Conservation (phyloP, 2,888 invertebrate species). For the Chloroclystis v-ata region DNA sequence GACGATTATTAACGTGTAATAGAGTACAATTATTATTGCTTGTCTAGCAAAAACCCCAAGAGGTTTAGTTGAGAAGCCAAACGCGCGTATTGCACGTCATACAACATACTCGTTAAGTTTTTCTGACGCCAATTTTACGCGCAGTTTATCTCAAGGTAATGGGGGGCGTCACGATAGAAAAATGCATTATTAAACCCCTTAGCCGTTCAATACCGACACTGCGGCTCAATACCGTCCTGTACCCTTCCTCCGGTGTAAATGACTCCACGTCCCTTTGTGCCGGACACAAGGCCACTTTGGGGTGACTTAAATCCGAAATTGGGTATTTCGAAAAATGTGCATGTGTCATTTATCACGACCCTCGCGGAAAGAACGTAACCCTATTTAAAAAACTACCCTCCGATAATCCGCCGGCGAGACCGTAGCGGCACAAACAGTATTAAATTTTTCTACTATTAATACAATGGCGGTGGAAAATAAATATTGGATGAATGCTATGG, state of each 20-base stretch:
- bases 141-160: slow-evolving; percentile 60
- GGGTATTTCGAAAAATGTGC: slow-evolving; percentile 80
- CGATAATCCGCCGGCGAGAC: slow-evolving; percentile 65
- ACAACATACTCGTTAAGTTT: slow-evolving; percentile 51
- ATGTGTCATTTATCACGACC: slow-evolving; percentile 80
- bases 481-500: slow-evolving; percentile 67
- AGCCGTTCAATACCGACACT: slow-evolving; percentile 50
- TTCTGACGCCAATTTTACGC: slow-evolving; percentile 59
- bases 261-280: slow-evolving; percentile 64
- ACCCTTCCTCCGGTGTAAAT: slow-evolving; percentile 62
- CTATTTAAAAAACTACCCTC: slow-evolving; percentile 76
- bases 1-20: slow-evolving; percentile 23
- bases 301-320: slow-evolving; percentile 80
- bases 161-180: slow-evolving; percentile 56
- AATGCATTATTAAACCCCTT: slow-evolving; percentile 70
- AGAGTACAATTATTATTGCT: slow-evolving; percentile 31
- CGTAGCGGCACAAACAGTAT: slow-evolving; percentile 71
- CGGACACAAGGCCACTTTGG: slow-evolving; percentile 72
- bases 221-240: slow-evolving; percentile 15
- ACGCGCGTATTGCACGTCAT: slow-evolving; percentile 40
- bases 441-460: slow-evolving; percentile 72
- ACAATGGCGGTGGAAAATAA: slow-evolving; percentile 70
- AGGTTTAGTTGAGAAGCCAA: slow-evolving; percentile 7
- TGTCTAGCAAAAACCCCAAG: slow-evolving; percentile 6
- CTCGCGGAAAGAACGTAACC: slow-evolving; percentile 72